phyloP scores from a whole-genome alignment of 1,140 invertebrate genomes.

The Antheraea pernyi region DNA sequence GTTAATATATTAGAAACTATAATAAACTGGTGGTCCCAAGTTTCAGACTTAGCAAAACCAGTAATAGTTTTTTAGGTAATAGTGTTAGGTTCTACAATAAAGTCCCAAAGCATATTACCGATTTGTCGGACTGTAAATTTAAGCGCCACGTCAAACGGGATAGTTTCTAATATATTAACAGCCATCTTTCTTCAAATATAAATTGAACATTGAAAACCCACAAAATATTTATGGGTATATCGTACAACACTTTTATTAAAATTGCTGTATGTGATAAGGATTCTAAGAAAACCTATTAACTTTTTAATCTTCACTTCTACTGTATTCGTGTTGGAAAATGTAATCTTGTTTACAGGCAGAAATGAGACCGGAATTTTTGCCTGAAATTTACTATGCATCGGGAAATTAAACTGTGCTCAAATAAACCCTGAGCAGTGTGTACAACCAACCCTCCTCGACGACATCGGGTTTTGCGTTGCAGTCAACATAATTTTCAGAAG shows the following conservation, averaged over 20 bases:
- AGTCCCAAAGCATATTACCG: no score
- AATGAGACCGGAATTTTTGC: background rate
- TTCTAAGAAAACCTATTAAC: background rate
- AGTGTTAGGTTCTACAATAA: no score
- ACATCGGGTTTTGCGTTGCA: constrained; percentile 1
- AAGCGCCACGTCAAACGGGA: no score
- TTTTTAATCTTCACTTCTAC: background rate
- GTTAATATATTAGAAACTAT: no score
- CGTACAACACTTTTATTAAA: background rate
- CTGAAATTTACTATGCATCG: background rate
- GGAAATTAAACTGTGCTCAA: constrained; percentile 9
- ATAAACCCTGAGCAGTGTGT: background rate
- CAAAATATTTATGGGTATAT: no score
- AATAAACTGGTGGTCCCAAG: no score
- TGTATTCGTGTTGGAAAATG: background rate
- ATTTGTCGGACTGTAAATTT: no score
- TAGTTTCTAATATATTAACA: no score
- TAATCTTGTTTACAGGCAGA: background rate
- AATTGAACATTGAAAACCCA: no score
- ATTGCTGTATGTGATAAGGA: background rate
- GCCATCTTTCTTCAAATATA: no score
- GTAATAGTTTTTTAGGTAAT: no score
- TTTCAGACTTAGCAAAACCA: no score
- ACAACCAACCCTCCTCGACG: background rate
- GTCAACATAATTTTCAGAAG: constrained; percentile 7